Evolutionary conservation across 2,113 vertebrate genomes (phyloP).

Genomic region (Paratilapia polleni): DNA sequence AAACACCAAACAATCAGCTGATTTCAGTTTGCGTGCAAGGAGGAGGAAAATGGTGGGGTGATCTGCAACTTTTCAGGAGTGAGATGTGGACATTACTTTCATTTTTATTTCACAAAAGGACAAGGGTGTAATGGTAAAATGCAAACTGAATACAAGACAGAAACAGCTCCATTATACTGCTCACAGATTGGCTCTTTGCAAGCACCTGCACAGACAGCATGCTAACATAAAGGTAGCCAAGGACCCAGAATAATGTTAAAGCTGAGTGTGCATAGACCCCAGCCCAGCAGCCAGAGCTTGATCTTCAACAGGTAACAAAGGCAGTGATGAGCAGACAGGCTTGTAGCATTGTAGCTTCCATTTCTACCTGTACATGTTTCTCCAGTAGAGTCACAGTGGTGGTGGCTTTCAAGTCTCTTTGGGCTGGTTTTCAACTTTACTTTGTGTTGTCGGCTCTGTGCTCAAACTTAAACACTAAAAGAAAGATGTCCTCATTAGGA

Average conservation of each 20-base stretch:
- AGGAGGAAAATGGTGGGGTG: neutral
- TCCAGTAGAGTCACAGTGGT: neutral
- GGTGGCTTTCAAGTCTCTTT: neutral
- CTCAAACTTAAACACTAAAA: neutral
- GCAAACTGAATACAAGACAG: neutral
- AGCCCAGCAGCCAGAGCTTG: neutral
- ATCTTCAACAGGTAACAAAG: too few species aligned
- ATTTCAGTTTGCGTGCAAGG: neutral
- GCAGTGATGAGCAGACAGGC: neutral
- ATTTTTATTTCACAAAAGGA: neutral
- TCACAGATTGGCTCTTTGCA: neutral
- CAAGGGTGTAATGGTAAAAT: neutral
- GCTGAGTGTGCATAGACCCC: neutral
- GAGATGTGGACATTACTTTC: neutral
- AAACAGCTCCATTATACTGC: neutral
- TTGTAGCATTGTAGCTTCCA: neutral
- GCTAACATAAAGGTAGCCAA: neutral
- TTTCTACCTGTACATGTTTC: neutral
- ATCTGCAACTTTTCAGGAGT: neutral
- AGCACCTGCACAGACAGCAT: neutral
- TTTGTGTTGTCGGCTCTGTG: neutral
- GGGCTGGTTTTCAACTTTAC: neutral
- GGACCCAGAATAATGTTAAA: neutral
- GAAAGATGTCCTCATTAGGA: neutral
- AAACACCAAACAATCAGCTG: neutral